Base-by-base conservation (phyloP, 2,888 invertebrate species). In the Thecocarcelia acutangulata region DNA sequence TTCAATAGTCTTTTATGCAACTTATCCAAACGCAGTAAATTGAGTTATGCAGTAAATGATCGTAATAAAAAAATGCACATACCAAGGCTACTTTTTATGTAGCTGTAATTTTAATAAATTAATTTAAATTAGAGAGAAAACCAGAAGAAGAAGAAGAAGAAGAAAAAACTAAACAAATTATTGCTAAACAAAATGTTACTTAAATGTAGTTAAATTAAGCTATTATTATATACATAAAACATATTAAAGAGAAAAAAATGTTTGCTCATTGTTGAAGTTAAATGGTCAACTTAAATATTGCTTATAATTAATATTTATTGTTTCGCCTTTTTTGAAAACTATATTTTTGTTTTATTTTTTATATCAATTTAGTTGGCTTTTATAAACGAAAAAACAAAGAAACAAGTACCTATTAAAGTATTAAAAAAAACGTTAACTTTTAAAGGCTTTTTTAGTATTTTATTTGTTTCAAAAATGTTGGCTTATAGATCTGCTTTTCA, bases 151-250 rank as follows among this genome's bases (percentile, higher is more conserved):
- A n/a, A n/a, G 24, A 15, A 28, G n/a, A 59, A 42, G 21, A 40
- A 40, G 13, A 50, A 48, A 13, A n/a, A 52, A 58, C 17, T 61
- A 59, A 75, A 59, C 0, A 59, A 72, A 40, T 58, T 80, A 75
- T 75, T 68, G 81, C 73, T 81, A 77, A 70, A 69, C 13, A 64
- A 73, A 78, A 75, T 82, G 82, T 82, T 82, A 82, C 70, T 78
- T 78, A 82, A 78, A 74, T 74, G 74, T 82, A 78, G 78, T 52
- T 64, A 75, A 75, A 63, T 74, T 66, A 66, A 58, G 54, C 28
- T 5, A 63, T 21, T 33, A 52, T n/a, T 21, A 21, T 52, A 69
- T 28, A 33, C 9, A 33, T 21, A n/a, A 59, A 64, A 70, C 40
- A 54, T 33, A 46, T 64, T 21, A 63, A 48, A 8, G 9, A 54